Percentiles rank a stretch among this genome's conserved stretches.
Evolutionary conservation across 2,113 vertebrate genomes (phyloP).

Genomic region (Agapornis roseicollis): DNA sequence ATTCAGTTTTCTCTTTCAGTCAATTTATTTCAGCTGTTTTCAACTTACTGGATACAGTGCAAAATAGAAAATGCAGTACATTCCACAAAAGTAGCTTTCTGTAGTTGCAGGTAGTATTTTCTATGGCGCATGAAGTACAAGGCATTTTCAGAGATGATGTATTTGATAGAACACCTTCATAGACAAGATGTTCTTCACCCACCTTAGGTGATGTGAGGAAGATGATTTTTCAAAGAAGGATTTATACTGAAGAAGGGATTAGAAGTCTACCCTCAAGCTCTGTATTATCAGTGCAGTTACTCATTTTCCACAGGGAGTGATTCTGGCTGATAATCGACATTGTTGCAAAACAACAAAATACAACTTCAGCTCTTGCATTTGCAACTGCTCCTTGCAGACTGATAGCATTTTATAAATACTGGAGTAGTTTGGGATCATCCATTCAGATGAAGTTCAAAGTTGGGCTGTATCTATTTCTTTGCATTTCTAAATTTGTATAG

Average conservation of each 20-base stretch:
- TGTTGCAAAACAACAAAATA: neutral
- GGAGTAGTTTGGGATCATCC: neutral
- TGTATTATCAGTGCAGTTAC: neutral
- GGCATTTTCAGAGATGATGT: neutral
- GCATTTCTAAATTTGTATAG: neutral
- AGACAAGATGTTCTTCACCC: neutral
- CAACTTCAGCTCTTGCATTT: neutral
- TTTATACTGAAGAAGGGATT: neutral
- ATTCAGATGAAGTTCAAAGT: neutral
- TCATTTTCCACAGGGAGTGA: neutral
- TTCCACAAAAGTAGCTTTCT: neutral
- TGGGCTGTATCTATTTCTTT: neutral
- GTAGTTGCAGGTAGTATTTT: neutral
- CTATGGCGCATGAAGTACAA: neutral
- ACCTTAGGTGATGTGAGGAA: neutral
- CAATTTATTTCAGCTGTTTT: neutral
- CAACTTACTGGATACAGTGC: neutral
- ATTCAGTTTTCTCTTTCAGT: neutral
- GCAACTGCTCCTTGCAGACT: neutral
- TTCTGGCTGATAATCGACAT: neutral
- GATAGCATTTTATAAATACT: neutral
- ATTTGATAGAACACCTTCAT: neutral
- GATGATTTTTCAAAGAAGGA: neutral
- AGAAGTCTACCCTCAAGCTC: neutral
- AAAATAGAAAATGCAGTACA: neutral